Evolutionary conservation across 2,113 vertebrate species (phyloP), one percentile per base, ranked within the genome.

Genomic region (Campylomormyrus numenius): DNA sequence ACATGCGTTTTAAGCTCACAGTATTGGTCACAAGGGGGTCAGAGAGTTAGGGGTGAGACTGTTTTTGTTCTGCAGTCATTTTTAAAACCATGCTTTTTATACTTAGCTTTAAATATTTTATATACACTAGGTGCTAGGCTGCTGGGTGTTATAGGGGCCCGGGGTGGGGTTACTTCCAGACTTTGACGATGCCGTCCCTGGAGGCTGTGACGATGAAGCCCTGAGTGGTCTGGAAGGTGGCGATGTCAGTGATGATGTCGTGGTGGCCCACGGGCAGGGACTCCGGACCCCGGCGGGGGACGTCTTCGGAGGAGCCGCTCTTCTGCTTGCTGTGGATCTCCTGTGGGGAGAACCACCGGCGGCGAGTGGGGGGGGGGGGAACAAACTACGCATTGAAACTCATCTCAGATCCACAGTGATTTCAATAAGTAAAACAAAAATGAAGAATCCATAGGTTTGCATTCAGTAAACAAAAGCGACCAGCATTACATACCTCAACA

Each of bases 251-350:
- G 94, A 99, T 97, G 92, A 99, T 99, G 93, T 99, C 98, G 4
- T 99, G 98, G 89, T 99, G 98, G 74, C 98, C 98, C 0, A 98
- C 96, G 0, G 98, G 98, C 8, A 99, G 96, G 35, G 98, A 98
- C 49, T 99, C 98, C 0, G 97, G 98, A 66, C 98, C 97, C 11
- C 97, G 96, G 88, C 98, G 96, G 10, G 98, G 97, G 0, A 96
- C 94, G 86, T 99, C 98, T 87, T 99, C 98, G 8, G 96, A 96
- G 0, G 96, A 95, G 0, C 97, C 97, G 27, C 96, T 95, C 91
- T 99, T 99, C 93, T 98, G 98, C 91, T 99, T 99, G 90, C 97
- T 99, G 94, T 98, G 98, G 94, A 99, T 99, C 94, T 99, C 98
- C 98, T 99, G 92, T 88, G 90, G 9, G 85, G 88, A 89, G 35